Conservation (phyloP, 2,888 invertebrate species). For the Eilema griseolum region DNA sequence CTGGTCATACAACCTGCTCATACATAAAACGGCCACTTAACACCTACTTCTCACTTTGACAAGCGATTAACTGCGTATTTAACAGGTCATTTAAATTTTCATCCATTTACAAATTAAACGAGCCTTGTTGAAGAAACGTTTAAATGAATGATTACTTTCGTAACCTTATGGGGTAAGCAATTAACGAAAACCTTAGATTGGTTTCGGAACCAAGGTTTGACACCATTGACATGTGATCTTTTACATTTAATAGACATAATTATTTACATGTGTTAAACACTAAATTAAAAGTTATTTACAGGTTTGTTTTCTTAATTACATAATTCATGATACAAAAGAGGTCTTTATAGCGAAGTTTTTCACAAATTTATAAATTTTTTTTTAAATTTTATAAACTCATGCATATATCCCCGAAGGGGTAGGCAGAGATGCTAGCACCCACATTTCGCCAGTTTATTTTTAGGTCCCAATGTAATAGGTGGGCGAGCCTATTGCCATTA, state of each 20-base stretch:
- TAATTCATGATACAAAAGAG: too few species aligned
- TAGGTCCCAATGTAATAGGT: too few species aligned
- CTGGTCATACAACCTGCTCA: neutral
- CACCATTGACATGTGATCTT: neutral
- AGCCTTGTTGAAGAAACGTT: conserved; percentile 49
- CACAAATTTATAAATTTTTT: neutral
- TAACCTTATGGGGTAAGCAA: conserved; percentile 41
- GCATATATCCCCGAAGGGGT: too few species aligned
- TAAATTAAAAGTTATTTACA: neutral
- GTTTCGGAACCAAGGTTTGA: conserved; percentile 9
- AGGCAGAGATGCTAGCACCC: too few species aligned
- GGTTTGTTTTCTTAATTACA: neutral
- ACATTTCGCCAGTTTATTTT: too few species aligned
- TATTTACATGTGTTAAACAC: neutral
- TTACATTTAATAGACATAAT: neutral
- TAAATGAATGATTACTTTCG: conserved; percentile 48
- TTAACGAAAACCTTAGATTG: conserved; percentile 38
- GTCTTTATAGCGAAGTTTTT: too few species aligned
- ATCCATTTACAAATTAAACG: conserved; percentile 47
- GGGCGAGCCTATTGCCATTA: too few species aligned
- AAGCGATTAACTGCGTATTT: conserved; percentile 59
- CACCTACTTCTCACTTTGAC: conserved; percentile 54
- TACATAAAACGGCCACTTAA: conserved; percentile 2
- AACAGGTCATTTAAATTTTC: conserved; percentile 42
- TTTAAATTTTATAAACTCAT: too few species aligned